Evolutionary conservation across 1,140 invertebrate genomes (phyloP).

Genomic region (Pachyrhynchus sulphureomaculatus): DNA sequence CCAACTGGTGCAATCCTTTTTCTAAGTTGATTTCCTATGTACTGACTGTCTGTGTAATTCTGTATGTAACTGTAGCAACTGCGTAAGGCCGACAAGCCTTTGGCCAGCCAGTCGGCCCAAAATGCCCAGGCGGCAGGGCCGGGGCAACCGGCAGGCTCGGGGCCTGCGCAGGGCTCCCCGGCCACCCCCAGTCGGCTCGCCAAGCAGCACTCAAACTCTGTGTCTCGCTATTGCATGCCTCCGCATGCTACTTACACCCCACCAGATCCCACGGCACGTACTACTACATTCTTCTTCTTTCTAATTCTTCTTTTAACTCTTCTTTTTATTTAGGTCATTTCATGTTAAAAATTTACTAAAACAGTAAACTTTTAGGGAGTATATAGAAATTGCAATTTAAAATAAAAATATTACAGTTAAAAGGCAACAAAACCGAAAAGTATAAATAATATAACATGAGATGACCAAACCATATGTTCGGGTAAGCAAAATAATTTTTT

Average conservation of each 20-base stretch:
- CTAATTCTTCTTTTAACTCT: conserved; percentile 32
- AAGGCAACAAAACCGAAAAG: too few relatives aligned
- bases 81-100: conserved; percentile 49
- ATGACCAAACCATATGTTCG: neutral
- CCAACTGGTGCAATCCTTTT: neutral
- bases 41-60: conserved; percentile 51
- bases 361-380: too few relatives aligned
- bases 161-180: conserved; percentile 38
- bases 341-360: too few relatives aligned
- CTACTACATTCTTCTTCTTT: conserved; percentile 29
- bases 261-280: conserved; percentile 61
- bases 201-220: conserved; percentile 51
- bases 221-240: conserved; percentile 60
- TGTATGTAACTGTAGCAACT: conserved; percentile 52
- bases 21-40: conserved; percentile 21
- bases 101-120: conserved; percentile 41
- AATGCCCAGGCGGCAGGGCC: conserved; percentile 20
- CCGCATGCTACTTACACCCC: conserved; percentile 58
- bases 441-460: too few relatives aligned
- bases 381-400: too few relatives aligned
- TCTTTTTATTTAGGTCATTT: neutral
- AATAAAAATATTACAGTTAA: too few relatives aligned
- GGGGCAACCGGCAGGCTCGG: conserved; percentile 31
- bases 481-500: neutral
- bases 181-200: conserved; percentile 44